Base-by-base conservation (phyloP, 1,140 invertebrate species). In the Luehdorfia chinensis region DNA sequence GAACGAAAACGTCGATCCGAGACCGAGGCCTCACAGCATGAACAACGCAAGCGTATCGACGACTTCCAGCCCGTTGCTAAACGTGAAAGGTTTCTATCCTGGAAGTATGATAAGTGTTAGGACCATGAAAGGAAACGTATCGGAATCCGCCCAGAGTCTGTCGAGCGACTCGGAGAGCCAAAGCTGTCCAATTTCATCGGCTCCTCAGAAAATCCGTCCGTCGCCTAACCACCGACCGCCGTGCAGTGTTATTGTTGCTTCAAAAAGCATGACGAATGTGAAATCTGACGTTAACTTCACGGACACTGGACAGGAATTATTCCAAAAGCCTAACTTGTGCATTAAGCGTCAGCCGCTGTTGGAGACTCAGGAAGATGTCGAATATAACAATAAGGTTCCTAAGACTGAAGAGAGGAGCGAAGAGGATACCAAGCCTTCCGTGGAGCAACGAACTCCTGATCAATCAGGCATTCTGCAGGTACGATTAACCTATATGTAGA, bases 11-110 rank as follows among this genome's bases (percentile, higher is more conserved):
- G 57, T 79, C 14, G 61, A 75, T 39, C 85, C 89, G 1, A 89
- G 89, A 46, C 88, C 88, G 0, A 86, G 87, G 55, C 89, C 87
- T 28, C 75, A 74, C 47, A 84, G 77, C 48, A 73, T 84, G 31
- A 84, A 68, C 65, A 84, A 69, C 64, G 68, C 90, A 0, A 91
- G 90, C 16, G 81, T 89, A 0, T 92, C 92, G 0, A 91, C 90
- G 0, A 89, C 89, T n/a, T 92, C 91, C 0, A 92, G 91, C 77
- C 93, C 89, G 4, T 75, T 91, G 25, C 75, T 93, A 18, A 91
- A 89, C 36, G 88, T 90, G 1, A 89, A 91, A 59, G 87, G 88
- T 0, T 89, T 88, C 4, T 91, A 90, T 44, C 85, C 88, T 1
- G 87, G 88, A 1, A 90, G 89, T 49, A 90, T 90, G 59, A 89